phyloP scores from a whole-genome alignment of 2,113 vertebrate genomes.

The Hypanus sabinus region DNA sequence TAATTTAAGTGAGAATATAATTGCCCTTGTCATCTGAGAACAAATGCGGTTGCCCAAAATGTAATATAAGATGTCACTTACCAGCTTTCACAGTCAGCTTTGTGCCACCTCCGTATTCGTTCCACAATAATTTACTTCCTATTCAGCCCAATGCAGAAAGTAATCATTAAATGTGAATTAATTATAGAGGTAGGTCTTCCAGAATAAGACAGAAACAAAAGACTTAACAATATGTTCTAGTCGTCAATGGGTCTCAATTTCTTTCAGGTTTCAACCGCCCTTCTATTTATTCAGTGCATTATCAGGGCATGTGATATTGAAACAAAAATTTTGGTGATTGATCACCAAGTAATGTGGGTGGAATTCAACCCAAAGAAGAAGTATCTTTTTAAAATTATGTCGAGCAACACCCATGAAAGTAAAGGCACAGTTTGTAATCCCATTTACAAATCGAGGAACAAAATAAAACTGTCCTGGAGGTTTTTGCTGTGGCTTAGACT shows the following conservation, averaged over 20 bases:
- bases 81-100: neutral
- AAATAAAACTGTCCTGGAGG: neutral
- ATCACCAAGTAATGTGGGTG: too few species aligned
- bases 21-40: neutral
- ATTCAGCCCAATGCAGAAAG: neutral
- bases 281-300: too few species aligned
- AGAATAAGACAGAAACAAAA: too few species aligned
- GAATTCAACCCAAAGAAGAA: too few species aligned
- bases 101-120: neutral
- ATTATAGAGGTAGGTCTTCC: too few species aligned
- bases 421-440: neutral
- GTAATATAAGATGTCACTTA: neutral
- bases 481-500: neutral
- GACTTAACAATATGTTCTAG: too few species aligned
- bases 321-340: too few species aligned
- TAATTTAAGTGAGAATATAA: neutral
- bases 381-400: neutral
- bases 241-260: too few species aligned
- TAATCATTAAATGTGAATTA: too few species aligned
- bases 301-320: too few species aligned
- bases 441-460: neutral
- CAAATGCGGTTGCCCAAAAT: neutral
- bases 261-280: too few species aligned
- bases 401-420: neutral
- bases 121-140: too few species aligned